Evolutionary conservation across 2,113 vertebrate species (phyloP).

Genomic region (Pycnonotus jocosus): DNA sequence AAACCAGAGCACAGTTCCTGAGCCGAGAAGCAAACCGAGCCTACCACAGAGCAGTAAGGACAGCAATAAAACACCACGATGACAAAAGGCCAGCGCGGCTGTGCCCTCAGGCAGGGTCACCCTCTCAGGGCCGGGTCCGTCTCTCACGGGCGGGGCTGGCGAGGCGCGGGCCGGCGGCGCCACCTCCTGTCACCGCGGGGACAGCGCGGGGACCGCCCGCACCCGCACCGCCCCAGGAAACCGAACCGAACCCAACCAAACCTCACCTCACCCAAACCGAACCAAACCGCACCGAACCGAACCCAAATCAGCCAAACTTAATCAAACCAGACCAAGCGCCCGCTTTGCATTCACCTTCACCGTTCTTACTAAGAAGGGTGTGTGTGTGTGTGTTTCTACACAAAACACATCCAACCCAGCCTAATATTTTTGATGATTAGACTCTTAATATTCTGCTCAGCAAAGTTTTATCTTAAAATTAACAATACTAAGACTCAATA

Average conservation of each 20-base stretch:
- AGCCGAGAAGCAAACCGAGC: not conserved
- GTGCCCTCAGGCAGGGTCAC: not conserved
- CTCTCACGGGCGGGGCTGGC: not conserved
- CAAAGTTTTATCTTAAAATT: not conserved
- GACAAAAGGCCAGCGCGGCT: not conserved
- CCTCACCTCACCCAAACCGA: too few relatives aligned
- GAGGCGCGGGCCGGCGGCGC: not conserved
- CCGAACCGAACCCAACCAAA: not conserved
- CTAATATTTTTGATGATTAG: not conserved
- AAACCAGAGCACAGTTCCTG: not conserved
- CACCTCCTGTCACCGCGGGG: not conserved
- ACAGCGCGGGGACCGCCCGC: not conserved
- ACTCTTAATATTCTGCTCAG: not conserved
- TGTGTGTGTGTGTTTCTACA: not conserved
- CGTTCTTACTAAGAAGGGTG: not conserved
- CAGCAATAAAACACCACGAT: accelerated
- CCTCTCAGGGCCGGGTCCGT: not conserved
- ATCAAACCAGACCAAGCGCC: not conserved
- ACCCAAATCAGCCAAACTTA: not conserved
- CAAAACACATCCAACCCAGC: not conserved
- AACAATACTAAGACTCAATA: not conserved
- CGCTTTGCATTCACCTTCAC: not conserved
- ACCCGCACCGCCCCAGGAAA: not conserved
- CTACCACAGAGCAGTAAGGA: too few relatives aligned
- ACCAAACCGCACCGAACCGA: too few relatives aligned